Evolutionary conservation across 2,888 invertebrate species (phyloP), one percentile per base, ranked within the genome.

Genomic region (Leucania comma): DNA sequence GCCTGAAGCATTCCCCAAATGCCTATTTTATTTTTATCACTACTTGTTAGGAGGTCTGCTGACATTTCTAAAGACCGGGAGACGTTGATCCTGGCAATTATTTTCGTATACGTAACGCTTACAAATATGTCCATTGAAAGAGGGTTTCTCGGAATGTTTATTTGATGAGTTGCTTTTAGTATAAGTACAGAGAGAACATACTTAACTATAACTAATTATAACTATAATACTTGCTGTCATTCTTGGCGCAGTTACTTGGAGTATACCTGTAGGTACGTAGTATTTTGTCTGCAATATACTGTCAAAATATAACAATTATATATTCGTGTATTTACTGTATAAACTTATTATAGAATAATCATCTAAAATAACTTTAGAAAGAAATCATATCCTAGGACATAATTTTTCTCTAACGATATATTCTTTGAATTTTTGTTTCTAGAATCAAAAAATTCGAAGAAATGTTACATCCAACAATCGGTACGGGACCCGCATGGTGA

Each of bases 1-100:
- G 77, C 70, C 80, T 67, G 35, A 72, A 68, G 63, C 63, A 71
- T 75, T 71, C 60, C 56, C 53, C 24, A 51, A 68, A 76, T 82
- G 68, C 72, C 69, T 69, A 80, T 82, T 72, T 67, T 71, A 73
- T 83, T 81, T 81, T 80, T 80, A 83, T 83, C 63, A 54, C 56
- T n/a, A 46, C 56, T 64, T 66, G 70, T 81, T 73, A 68, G 59
- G 29, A n/a, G 68, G 42, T 50, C 29, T 26, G 42, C 62, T 64
- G 68, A 70, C 60, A 73, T 77, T 68, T 66, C 59, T 56, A 66
- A 56, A 68, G 68, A 58, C 53, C 35, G 17, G 32, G 38, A 54
- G 42, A 54, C 63, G 59, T 65, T 59, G 51, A 76, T 71, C 48
- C 46, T 20, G 20, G 59, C 63, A 79, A 82, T 79, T 82, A 82